Percentiles rank a stretch among this genome's conserved stretches.
Conservation (phyloP, 35 echinoderm and acorn worm species). For the Anneissia japonica region DNA sequence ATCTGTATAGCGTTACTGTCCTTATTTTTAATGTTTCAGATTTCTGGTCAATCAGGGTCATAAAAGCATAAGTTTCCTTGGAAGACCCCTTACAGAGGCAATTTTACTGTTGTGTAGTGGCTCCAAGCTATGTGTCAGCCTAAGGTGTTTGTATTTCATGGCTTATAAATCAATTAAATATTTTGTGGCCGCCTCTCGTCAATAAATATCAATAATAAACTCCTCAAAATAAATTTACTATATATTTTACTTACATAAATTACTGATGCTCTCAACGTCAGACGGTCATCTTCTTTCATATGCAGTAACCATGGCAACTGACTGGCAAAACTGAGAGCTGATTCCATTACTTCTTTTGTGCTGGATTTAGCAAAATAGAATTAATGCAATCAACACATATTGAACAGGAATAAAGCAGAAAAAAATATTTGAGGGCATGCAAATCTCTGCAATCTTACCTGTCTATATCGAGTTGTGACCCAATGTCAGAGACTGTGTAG, state of each 20-base stretch:
- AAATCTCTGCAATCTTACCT: slow-evolving; percentile 27
- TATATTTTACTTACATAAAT: slow-evolving; percentile 73
- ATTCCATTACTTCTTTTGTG: slow-evolving; percentile 66
- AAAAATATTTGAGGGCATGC: neutral
- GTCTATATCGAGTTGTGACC: slow-evolving; percentile 53
- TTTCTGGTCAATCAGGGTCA: no score
- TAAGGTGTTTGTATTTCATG: no score
- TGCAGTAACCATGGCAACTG: slow-evolving; percentile 83
- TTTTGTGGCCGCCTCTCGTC: no score
- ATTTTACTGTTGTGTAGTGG: no score
- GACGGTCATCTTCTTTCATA: slow-evolving; percentile 70
- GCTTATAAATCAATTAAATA: no score
- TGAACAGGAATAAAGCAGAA: neutral
- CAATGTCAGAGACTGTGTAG: slow-evolving; percentile 69
- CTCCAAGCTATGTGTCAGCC: no score
- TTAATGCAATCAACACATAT: neutral
- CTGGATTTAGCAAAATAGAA: slow-evolving; percentile 22
- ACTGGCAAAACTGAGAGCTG: slow-evolving; percentile 57
- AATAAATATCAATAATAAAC: no score
- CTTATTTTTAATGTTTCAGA: no score
- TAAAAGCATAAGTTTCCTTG: no score
- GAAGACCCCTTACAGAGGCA: no score
- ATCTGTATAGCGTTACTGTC: no score
- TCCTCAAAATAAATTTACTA: no score
- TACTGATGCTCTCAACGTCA: slow-evolving; percentile 60